Base-by-base conservation (phyloP, 1,140 invertebrate species). In the Heterodera carotae region DNA sequence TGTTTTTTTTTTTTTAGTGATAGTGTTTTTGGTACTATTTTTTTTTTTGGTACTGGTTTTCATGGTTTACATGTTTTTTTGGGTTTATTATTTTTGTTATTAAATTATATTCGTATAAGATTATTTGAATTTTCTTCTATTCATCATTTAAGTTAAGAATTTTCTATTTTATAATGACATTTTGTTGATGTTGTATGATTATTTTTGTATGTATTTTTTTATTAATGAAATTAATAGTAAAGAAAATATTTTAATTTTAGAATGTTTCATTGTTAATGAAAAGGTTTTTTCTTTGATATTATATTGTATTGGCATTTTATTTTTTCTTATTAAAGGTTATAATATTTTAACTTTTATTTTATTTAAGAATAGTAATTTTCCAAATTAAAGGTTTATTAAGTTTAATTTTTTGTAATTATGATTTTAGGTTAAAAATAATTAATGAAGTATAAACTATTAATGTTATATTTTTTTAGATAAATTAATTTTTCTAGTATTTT, bases 51-150 rank as follows among this genome's bases (percentile, higher is more conserved):
- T 72, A 92, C 92, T 43, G 91, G 92, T 88, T 93, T 93, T 77
- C 91, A 93, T 88, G 92, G 92, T 59, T 8, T 92, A 29, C 92
- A 93, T 90, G 91, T 93, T 62, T 88, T 92, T 84, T 91, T 92
- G 89, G 92, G 91, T 82, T 90, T 91, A 70, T 89, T 89, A 69
- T 92, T 92, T 87, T 85, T 92, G 88, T 69, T 90, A 81, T 74
- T 90, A 62, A 90, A 88, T 86, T 88, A 91, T 81, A 71, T 90
- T 68, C 91, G 91, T 60, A 84, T 90, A 77, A 81, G 87, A 76
- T 86, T 84, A 75, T 85, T 88, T 70, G 90, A 92, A 82, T 91
- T 92, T 86, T 91, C 90, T 67, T 88, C 74, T 82, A 88, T 73
- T 75, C 69, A 76, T 75, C 29, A 43, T 75, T 76, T 75, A 75